Evolutionary conservation across 2,888 invertebrate genomes (phyloP).

Genomic region (Chrysodeixis includens): DNA sequence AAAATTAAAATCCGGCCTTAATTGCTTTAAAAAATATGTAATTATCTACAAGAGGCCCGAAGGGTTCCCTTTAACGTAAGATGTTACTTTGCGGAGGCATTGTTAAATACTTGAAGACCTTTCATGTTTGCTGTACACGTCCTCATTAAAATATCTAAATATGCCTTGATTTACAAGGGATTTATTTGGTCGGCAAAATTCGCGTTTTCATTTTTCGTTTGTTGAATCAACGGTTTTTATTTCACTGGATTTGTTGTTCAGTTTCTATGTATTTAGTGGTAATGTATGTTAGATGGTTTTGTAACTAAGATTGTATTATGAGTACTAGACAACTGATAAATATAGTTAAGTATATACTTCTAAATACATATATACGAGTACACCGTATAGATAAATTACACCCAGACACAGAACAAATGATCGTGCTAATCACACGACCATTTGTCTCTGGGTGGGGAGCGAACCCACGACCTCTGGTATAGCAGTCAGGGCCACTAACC

Average conservation of each 20-base stretch:
- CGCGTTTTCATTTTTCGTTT: not conserved
- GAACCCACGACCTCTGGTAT: too few species aligned
- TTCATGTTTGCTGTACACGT: not conserved
- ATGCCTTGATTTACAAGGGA: not conserved
- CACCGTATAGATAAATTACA: too few species aligned
- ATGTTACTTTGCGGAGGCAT: constrained; percentile 15
- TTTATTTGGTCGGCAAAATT: not conserved
- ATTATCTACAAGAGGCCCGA: constrained; percentile 14
- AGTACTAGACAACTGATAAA: too few species aligned
- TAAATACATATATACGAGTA: too few species aligned
- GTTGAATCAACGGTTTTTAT: not conserved
- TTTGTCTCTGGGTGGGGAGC: too few species aligned
- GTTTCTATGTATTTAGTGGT: too few species aligned
- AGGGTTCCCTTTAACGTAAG: constrained; percentile 16
- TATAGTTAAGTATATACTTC: too few species aligned
- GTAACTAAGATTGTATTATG: too few species aligned
- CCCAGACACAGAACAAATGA: too few species aligned
- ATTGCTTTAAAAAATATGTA: constrained; percentile 10
- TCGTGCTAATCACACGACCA: too few species aligned
- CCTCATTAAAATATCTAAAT: not conserved
- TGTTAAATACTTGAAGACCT: constrained; percentile 13
- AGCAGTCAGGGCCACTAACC: too few species aligned
- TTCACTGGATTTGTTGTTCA: not conserved
- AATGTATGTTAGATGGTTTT: too few species aligned
- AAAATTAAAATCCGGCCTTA: not conserved